phyloP scores from a whole-genome alignment of 30 jellyfish, hydroid and myxozoan species.

The Aurelia coerulea region DNA sequence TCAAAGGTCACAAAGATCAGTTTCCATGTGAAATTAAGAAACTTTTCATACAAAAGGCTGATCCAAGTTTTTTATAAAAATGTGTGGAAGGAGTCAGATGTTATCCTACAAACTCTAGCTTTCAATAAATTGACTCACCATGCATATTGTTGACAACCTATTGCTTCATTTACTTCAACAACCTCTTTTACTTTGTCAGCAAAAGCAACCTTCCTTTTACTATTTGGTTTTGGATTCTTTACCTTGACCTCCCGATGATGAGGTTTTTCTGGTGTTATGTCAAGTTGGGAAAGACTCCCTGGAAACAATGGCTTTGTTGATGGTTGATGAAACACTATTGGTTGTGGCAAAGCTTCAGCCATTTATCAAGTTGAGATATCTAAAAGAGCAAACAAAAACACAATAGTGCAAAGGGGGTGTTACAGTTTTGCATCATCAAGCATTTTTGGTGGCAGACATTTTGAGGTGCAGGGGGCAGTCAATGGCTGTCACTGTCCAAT shows the following conservation, averaged over 20 bases:
- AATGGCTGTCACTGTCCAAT: too few relatives aligned
- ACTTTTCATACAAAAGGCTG: too few relatives aligned
- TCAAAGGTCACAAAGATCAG: too few relatives aligned
- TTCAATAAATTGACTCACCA: neutral
- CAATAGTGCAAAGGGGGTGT: too few relatives aligned
- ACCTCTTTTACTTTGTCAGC: conserved; percentile 2
- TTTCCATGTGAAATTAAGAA: too few relatives aligned
- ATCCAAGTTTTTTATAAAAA: too few relatives aligned
- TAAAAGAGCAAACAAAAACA: too few relatives aligned
- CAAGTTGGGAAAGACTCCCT: conserved; percentile 42
- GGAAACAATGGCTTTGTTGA: conserved; percentile 30
- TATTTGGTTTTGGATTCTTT: neutral
- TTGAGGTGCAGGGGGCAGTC: too few relatives aligned
- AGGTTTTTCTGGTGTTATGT: conserved; percentile 56
- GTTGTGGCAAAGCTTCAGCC: conserved; percentile 62
- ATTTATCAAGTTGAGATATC: neutral
- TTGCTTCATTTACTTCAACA: neutral
- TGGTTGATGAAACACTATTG: conserved; percentile 20
- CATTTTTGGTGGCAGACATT: too few relatives aligned
- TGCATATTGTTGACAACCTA: conserved; percentile 8
- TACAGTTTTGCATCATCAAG: too few relatives aligned
- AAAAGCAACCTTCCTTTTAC: conserved; percentile 54
- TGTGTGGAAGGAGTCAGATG: too few relatives aligned
- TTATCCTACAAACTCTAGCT: too few relatives aligned
- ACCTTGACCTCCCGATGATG: neutral